phyloP scores from a whole-genome alignment of 1,140 invertebrate species.

The Lepidurus couesii region DNA sequence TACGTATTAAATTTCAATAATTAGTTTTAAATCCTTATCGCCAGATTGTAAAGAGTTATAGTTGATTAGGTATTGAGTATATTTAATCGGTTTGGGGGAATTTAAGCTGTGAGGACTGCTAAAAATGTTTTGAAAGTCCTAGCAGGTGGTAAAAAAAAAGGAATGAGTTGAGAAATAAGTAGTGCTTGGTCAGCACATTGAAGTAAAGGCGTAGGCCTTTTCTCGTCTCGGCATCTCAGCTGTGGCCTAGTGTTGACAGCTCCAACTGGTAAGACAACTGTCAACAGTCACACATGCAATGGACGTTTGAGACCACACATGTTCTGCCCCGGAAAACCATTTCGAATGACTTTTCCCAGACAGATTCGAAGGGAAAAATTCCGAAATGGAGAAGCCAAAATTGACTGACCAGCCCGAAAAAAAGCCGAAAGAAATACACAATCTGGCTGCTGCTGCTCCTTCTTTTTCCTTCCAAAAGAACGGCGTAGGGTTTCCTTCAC shows the following conservation, averaged over 20 bases:
- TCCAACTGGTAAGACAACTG: conserved; percentile 21
- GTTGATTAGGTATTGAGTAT: too few relatives aligned
- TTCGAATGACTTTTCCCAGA: neutral
- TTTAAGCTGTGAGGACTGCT: too few relatives aligned
- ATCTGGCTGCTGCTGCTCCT: neutral
- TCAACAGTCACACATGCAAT: conserved; percentile 18
- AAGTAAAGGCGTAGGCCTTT: conserved; percentile 6
- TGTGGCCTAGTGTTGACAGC: conserved; percentile 18
- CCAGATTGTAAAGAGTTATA: too few relatives aligned
- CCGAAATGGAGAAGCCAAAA: neutral
- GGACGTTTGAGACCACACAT: conserved; percentile 14
- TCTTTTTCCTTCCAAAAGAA: too few relatives aligned
- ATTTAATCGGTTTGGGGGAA: too few relatives aligned
- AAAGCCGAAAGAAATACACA: neutral
- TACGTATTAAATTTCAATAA: too few relatives aligned
- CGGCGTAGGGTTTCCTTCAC: too few relatives aligned
- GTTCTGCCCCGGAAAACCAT: neutral
- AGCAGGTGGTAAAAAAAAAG: neutral
- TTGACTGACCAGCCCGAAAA: neutral
- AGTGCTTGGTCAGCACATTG: neutral
- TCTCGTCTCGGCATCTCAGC: neutral
- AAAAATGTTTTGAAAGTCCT: neutral
- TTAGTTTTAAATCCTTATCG: too few relatives aligned
- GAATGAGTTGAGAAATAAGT: neutral
- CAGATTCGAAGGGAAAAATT: neutral